Evolutionary conservation across 2,113 vertebrate species (phyloP).

Genomic region (Muscicapa adusta): DNA sequence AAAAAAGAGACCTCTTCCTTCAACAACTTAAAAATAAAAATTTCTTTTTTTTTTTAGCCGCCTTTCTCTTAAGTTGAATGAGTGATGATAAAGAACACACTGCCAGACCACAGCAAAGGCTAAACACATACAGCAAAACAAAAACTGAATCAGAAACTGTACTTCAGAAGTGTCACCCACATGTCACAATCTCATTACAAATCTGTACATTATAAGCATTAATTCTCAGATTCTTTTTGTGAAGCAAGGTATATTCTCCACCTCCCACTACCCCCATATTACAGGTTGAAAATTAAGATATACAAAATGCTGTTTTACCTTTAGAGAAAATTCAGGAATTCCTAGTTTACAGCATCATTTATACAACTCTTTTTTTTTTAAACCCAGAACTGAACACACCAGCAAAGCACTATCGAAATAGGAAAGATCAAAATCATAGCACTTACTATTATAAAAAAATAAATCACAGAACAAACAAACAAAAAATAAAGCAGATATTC

Average conservation of each 20-base stretch:
- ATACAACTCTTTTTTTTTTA: neutral
- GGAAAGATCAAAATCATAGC: neutral
- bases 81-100: neutral
- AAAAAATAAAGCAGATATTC: neutral
- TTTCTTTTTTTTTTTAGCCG: neutral
- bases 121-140: neutral
- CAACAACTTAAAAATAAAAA: neutral
- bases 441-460: neutral
- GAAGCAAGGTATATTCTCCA: neutral
- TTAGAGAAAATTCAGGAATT: neutral
- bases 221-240: neutral
- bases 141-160: neutral
- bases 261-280: fast-evolving
- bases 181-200: neutral
- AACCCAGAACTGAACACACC: neutral
- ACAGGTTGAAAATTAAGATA: neutral
- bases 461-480: neutral
- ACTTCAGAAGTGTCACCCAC: neutral
- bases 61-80: neutral
- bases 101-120: neutral
- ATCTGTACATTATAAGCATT: neutral
- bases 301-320: neutral
- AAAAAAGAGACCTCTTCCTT: neutral
- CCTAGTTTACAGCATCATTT: neutral
- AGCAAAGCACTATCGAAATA: neutral